Evolutionary conservation across 2,113 vertebrate species (phyloP).

Genomic region (Dendropsophus ebraccatus): DNA sequence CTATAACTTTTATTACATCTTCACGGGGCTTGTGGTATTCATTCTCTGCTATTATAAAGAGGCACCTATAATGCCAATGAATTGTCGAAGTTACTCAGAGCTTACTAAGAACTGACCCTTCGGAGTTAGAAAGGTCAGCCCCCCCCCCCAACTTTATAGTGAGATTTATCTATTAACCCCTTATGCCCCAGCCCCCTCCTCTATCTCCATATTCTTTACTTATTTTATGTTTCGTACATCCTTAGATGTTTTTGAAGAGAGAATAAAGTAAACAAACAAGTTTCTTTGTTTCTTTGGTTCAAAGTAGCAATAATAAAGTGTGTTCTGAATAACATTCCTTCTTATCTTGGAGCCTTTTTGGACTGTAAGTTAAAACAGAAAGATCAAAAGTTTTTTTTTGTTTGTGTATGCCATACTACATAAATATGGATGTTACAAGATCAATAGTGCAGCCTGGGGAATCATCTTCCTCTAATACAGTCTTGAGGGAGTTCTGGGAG

Average conservation of each 20-base stretch:
- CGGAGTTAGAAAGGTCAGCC: no score
- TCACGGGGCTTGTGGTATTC: no score
- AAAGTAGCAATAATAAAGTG: conserved; percentile 15
- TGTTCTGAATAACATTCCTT: not conserved
- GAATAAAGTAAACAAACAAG: not conserved
- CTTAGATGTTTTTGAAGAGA: not conserved
- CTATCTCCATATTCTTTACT: not conserved
- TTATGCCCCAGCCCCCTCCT: no score
- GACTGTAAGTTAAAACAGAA: not conserved
- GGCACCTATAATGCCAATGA: no score
- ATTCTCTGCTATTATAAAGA: no score
- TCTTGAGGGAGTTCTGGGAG: not conserved
- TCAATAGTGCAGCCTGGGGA: not conserved
- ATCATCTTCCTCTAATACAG: not conserved
- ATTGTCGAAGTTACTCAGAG: no score
- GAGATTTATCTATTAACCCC: no score
- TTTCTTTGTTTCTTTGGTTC: not conserved
- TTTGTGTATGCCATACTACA: not conserved
- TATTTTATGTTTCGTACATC: not conserved
- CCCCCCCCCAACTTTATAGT: no score
- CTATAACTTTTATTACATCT: no score
- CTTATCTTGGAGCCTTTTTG: not conserved
- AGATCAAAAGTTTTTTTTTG: not conserved
- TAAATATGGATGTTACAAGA: not conserved
- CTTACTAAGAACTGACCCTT: no score